Base-by-base conservation (phyloP, 2,797 vertebrate genomes). In the Choloepus didactylus region DNA sequence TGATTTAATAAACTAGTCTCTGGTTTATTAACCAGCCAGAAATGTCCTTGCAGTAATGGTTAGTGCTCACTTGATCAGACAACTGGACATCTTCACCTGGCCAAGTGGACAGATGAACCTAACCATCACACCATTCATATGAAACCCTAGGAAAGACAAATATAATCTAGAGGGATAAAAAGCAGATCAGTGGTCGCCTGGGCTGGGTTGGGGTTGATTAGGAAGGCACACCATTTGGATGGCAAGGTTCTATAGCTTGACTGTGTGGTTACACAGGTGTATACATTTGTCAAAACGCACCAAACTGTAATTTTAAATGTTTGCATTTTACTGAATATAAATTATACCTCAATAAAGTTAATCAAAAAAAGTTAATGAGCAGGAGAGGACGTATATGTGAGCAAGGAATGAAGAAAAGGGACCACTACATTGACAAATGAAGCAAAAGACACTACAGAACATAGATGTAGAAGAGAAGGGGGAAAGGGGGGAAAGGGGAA, bases 381-480 rank as follows among this genome's bases (percentile, higher is more conserved):
- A 72, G 25, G 15, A 7, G 66, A 59, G 77, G 72, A 56, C 41
- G 31, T 9, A 29, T 66, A 35, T 3, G 46, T 35, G 16, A 84
- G 27, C 72, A 80, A 94, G 38, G 31, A 88, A 88, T 19, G 23
- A 77, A 46, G 56, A 95, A 67, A 75, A 82, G n/a, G 64, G 9
- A 59, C 49, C 23, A 79, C 60, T 14, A 21, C 27, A 79, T 0
- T n/a, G 27, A 87, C 41, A 73, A 76, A 1, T 62, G 54, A 91
- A 76, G 77, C 16, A 70, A 79, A 38, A 51, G 21, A 59, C 19
- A 62, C 25, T 19, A 62, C 16, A 44, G 23, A 69, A 82, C 38
- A 69, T 2, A 44, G 10, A 56, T 0, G 21, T 5, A 93, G 21
- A 38, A 29, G 38, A 41, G n/a, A 15, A 59, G n/a, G 64, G 4